Evolutionary conservation across 2,888 invertebrate species (phyloP).

Genomic region (Nomada flava): DNA sequence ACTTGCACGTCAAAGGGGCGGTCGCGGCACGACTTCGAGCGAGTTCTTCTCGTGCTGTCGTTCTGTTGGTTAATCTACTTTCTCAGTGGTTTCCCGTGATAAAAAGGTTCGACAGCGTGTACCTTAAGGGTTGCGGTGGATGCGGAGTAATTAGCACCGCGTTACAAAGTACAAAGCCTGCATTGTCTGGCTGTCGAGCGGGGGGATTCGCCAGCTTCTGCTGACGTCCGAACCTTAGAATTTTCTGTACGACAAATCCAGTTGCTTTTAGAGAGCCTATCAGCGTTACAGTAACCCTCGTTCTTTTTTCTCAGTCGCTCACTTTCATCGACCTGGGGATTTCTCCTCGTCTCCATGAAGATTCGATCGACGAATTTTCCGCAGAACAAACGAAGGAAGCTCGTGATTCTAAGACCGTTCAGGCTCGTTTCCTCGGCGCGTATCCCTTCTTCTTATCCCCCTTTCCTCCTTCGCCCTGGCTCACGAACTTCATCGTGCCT

Average conservation of each 20-base stretch:
- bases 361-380: neutral
- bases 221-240: constrained; percentile 44
- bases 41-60: constrained; percentile 21
- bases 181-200: constrained; percentile 53
- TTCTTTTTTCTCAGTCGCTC: neutral
- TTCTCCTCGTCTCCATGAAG: neutral
- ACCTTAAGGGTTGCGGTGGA: constrained; percentile 57
- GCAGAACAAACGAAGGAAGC: neutral
- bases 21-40: neutral
- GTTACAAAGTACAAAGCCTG: constrained; percentile 74
- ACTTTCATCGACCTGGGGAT: constrained; percentile 9
- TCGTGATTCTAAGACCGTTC: constrained; percentile 44
- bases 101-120: constrained; percentile 61
- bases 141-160: constrained; percentile 76
- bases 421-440: constrained; percentile 35
- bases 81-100: constrained; percentile 50
- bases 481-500: constrained; percentile 16
- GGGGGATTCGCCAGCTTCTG: constrained; percentile 18
- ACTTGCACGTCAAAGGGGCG: constrained; percentile 58
- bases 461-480: constrained; percentile 28
- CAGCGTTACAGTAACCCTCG: neutral
- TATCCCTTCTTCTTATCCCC: constrained; percentile 16
- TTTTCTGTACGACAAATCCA: constrained; percentile 73
- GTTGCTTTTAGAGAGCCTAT: constrained; percentile 64
- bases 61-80: constrained; percentile 63